Evolutionary conservation across 2,113 vertebrate genomes (phyloP).

Genomic region (Dipodomys merriami): DNA sequence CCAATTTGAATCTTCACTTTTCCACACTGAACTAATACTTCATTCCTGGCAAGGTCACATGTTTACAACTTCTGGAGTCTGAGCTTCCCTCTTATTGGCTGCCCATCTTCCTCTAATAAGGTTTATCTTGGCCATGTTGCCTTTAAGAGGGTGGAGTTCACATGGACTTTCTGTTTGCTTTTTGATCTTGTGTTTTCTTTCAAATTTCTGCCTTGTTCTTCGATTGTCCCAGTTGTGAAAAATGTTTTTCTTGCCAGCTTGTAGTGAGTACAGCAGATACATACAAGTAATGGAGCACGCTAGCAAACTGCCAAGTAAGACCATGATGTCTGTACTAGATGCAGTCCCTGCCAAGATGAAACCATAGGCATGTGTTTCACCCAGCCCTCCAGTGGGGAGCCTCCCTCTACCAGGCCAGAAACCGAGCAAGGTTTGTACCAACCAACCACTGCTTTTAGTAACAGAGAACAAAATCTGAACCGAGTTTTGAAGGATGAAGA

Average conservation of each 20-base stretch:
- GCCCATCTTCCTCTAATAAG: neutral
- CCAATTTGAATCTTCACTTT: neutral
- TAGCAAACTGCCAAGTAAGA: neutral
- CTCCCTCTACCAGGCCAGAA: neutral
- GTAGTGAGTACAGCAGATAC: neutral
- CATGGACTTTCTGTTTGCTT: conserved; percentile 21
- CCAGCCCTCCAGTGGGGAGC: neutral
- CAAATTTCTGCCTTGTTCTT: conserved; percentile 7
- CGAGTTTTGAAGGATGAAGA: neutral
- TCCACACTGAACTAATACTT: conserved; percentile 16
- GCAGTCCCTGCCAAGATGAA: neutral
- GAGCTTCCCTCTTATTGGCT: neutral
- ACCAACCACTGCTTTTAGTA: neutral
- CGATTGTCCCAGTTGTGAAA: neutral
- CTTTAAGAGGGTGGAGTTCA: neutral
- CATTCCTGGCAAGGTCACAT: conserved; percentile 11
- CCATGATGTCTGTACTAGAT: neutral
- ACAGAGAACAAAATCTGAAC: neutral
- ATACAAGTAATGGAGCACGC: neutral
- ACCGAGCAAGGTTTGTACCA: neutral
- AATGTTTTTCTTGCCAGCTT: conserved; percentile 18
- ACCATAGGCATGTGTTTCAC: neutral
- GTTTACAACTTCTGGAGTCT: neutral
- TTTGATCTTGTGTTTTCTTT: neutral
- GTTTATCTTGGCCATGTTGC: conserved; percentile 46